Percentiles rank a stretch among this genome's conserved stretches.
These are phyloP conservation scores for Drosophila tani DNA, from an alignment of 1,140 invertebrate genomes.

Conservation along the genomic window DNA sequence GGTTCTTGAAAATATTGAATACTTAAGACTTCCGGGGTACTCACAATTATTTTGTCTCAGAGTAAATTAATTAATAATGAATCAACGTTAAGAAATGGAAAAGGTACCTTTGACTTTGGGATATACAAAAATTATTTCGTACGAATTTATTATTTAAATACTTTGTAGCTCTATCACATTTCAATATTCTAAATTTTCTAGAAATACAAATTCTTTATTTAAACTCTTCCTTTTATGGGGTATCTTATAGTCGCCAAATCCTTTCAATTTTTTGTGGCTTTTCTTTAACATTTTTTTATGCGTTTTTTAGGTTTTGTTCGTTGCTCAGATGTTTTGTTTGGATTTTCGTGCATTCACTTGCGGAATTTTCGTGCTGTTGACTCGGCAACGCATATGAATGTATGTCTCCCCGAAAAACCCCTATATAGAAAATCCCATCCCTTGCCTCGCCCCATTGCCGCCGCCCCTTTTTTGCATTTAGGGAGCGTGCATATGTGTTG, in stretches of 20 bases:
- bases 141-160: too few species aligned
- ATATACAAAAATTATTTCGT: not conserved
- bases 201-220: not conserved
- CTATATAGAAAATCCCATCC: conserved; percentile 40
- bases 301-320: conserved; percentile 32
- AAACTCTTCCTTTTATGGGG: not conserved
- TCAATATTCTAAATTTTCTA: not conserved
- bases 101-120: not conserved
- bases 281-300: conserved; percentile 9
- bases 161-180: not conserved
- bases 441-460: conserved; percentile 1
- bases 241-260: conserved; percentile 9
- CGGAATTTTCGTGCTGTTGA: conserved; percentile 80
- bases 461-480: conserved; percentile 24
- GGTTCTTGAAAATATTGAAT: not conserved
- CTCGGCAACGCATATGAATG: conserved; percentile 80
- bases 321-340: conserved; percentile 69
- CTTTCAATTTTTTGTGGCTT: conserved; percentile 8
- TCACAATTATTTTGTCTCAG: not conserved
- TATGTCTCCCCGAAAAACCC: conserved; percentile 49
- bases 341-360: conserved; percentile 81
- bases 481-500: conserved; percentile 73
- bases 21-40: rapidly evolving
- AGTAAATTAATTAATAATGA: not conserved
- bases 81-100: not conserved